phyloP scores from a whole-genome alignment of 2,888 invertebrate genomes.

The Leucophora obtusa region DNA sequence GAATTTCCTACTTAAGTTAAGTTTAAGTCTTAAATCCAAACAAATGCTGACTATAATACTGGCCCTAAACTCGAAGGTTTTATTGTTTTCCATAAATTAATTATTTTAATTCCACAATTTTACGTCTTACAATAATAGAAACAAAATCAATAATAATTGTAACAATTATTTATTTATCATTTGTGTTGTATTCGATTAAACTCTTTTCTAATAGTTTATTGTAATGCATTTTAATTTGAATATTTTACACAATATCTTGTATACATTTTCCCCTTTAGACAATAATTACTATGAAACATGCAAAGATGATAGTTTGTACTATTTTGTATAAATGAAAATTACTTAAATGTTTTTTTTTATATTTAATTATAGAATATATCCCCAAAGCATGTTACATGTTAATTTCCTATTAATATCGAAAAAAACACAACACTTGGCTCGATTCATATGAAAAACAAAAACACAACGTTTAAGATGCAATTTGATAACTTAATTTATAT shows the following conservation, averaged over 20 bases:
- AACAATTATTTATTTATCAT: slow-evolving; percentile 55
- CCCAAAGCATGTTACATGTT: slow-evolving; percentile 48
- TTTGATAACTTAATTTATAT: slow-evolving; percentile 75
- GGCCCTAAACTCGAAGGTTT: no score
- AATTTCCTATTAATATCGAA: slow-evolving; percentile 52
- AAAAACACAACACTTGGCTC: slow-evolving; percentile 24
- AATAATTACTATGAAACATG: slow-evolving; percentile 67
- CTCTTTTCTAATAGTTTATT: slow-evolving; percentile 49
- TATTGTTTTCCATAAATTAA: slow-evolving; percentile 22
- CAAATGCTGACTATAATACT: no score
- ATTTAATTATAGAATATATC: slow-evolving; percentile 42
- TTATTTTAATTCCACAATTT: slow-evolving; percentile 38
- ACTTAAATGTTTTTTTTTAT: slow-evolving; percentile 39
- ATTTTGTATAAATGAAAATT: slow-evolving; percentile 39
- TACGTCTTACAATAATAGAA: background rate
- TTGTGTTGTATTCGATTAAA: slow-evolving; percentile 32
- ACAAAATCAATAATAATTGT: slow-evolving; percentile 44
- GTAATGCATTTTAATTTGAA: slow-evolving; percentile 62
- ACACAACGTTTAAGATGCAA: slow-evolving; percentile 65
- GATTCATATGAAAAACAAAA: background rate
- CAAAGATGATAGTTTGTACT: slow-evolving; percentile 62
- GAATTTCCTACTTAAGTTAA: no score
- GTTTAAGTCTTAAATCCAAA: no score
- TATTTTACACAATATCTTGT: background rate
- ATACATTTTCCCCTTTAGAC: slow-evolving; percentile 13